These are phyloP conservation scores for Smittia sp. DNA, from an alignment of 2,888 invertebrate genomes.

Conservation along the genomic window DNA sequence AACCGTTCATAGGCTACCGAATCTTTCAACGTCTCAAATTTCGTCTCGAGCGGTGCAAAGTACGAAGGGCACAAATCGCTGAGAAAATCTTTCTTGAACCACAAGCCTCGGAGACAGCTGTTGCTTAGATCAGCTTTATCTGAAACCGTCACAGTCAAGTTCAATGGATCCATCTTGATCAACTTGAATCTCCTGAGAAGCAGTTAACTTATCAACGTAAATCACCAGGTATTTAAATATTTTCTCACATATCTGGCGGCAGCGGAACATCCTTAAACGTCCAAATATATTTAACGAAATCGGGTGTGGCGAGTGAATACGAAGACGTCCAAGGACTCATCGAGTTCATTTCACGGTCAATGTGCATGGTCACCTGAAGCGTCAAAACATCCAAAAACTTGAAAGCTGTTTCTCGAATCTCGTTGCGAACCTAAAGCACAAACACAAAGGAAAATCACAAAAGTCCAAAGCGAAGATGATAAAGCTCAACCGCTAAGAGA, in stretches of 20 bases:
- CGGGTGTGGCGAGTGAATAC: not conserved
- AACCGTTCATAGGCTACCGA: not conserved
- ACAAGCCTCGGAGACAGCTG: constrained; percentile 5
- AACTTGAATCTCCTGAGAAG: not conserved
- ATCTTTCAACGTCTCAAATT: not conserved
- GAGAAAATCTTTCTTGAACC: constrained; percentile 31
- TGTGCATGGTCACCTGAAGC: not conserved
- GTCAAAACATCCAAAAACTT: constrained; percentile 32
- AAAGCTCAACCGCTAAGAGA: constrained; percentile 15
- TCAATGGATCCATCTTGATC: constrained; percentile 18
- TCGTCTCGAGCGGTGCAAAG: not conserved
- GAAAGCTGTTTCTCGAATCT: not conserved
- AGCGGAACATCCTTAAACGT: constrained; percentile 29
- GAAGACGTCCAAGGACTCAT: not conserved
- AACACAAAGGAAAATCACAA: not conserved
- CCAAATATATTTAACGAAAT: constrained; percentile 29
- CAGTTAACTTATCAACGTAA: not conserved
- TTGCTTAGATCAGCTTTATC: not conserved
- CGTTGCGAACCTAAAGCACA: constrained; percentile 13
- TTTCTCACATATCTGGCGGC: constrained; percentile 19
- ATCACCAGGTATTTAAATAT: not conserved
- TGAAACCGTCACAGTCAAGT: constrained; percentile 11
- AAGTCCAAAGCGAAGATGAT: not conserved
- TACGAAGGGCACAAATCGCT: constrained; percentile 28
- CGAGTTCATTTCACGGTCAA: constrained; percentile 36